Evolutionary conservation across 2,113 vertebrate species (phyloP).

Genomic region (Desmodus rotundus): DNA sequence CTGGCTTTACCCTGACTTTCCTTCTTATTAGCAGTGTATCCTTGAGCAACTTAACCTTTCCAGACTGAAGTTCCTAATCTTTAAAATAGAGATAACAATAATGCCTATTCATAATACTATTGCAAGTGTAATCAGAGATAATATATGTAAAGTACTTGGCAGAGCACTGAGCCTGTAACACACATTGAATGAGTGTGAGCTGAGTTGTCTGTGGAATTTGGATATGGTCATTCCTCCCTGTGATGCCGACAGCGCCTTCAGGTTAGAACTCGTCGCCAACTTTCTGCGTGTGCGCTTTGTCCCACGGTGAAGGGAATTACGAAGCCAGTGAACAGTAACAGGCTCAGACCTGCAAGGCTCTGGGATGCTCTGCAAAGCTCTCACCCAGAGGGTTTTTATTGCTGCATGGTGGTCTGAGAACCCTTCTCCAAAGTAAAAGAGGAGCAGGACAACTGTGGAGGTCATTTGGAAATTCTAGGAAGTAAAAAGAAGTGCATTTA

Average conservation of each 20-base stretch:
- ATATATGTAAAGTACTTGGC: not conserved
- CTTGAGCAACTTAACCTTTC: not conserved
- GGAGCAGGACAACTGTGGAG: not conserved
- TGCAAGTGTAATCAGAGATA: not conserved
- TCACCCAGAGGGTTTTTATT: not conserved
- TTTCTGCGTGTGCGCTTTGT: not conserved
- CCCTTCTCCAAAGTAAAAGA: not conserved
- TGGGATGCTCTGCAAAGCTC: not conserved
- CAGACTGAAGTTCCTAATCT: not conserved
- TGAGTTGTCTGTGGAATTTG: not conserved
- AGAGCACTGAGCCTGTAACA: not conserved
- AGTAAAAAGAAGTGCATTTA: conserved; percentile 1
- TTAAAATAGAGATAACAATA: not conserved
- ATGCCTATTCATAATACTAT: not conserved
- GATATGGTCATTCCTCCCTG: not conserved
- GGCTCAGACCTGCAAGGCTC: not conserved
- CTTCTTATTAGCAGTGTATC: not conserved
- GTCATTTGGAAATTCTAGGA: not conserved
- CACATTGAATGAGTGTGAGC: not conserved
- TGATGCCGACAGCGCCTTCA: not conserved
- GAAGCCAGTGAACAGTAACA: not conserved
- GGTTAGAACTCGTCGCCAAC: not conserved
- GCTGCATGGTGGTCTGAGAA: not conserved
- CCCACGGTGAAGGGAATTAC: not conserved
- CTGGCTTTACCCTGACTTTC: not conserved